These are phyloP conservation scores for Biston betularia DNA, from an alignment of 2,888 invertebrate genomes.

Conservation along the genomic window DNA sequence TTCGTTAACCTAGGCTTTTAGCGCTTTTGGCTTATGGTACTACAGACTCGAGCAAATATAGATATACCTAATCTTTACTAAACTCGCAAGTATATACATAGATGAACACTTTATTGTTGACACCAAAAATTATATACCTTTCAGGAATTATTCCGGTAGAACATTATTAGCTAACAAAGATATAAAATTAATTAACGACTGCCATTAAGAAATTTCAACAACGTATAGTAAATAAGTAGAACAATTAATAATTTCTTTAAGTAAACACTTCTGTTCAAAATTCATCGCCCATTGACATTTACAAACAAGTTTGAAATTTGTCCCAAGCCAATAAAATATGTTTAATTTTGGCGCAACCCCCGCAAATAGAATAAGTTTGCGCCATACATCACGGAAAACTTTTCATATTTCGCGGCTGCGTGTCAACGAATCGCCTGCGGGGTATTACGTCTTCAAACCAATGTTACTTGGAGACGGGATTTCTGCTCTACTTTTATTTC, in stretches of 20 bases:
- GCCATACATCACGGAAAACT: slow-evolving; percentile 38
- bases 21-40: slow-evolving; percentile 1
- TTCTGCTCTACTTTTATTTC: slow-evolving; percentile 35
- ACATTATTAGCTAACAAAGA: too few relatives aligned
- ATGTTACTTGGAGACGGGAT: slow-evolving; percentile 43
- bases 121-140: not conserved
- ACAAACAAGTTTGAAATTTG: not conserved
- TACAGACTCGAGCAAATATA: not conserved
- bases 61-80: not conserved
- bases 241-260: too few relatives aligned
- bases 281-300: not conserved
- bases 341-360: slow-evolving; percentile 15
- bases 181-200: too few relatives aligned
- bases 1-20: slow-evolving; percentile 38
- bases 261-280: not conserved
- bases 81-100: not conserved
- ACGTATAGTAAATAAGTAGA: not conserved
- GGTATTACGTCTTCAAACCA: slow-evolving; percentile 53
- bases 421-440: slow-evolving; percentile 55
- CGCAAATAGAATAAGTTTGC: slow-evolving; percentile 33
- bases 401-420: slow-evolving; percentile 57
- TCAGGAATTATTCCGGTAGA: not conserved
- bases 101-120: not conserved
- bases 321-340: slow-evolving; percentile 13
- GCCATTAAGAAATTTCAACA: too few relatives aligned